phyloP scores from a whole-genome alignment of 1,140 invertebrate species.

The Trichonephila clavata region DNA sequence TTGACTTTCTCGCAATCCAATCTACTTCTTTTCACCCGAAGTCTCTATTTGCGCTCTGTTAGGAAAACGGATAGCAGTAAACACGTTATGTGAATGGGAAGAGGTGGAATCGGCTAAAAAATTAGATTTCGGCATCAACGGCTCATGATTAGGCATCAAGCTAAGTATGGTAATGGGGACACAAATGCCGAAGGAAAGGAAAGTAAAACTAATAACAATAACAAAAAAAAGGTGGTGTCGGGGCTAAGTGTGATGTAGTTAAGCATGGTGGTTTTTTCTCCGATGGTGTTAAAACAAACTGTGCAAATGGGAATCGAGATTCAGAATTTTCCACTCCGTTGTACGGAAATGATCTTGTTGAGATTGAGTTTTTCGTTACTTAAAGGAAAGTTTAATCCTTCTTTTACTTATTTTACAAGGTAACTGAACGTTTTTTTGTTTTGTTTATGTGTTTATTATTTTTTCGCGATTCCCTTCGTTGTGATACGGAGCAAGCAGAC shows the following conservation, averaged over 20 bases:
- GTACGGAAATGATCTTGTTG: background rate
- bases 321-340: conserved; percentile 17
- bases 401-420: background rate
- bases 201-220: no score
- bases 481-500: no score
- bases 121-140: conserved; percentile 66
- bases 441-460: no score
- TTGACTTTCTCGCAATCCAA: conserved; percentile 73
- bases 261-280: conserved; percentile 18
- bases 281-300: conserved; percentile 13
- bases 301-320: conserved; percentile 32
- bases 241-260: conserved; percentile 39
- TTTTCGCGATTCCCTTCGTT: no score
- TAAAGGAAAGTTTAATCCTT: background rate
- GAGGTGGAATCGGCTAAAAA: conserved; percentile 53
- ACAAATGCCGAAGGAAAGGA: background rate
- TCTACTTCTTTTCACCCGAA: conserved; percentile 37
- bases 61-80: background rate
- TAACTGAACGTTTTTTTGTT: background rate
- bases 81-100: background rate
- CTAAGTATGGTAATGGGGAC: conserved; percentile 32
- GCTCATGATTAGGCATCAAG: conserved; percentile 37
- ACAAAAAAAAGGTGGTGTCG: background rate
- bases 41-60: conserved; percentile 54
- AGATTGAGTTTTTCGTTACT: background rate